These are phyloP conservation scores for Rhinogobio ventralis DNA, from an alignment of 2,797 vertebrate genomes.

Conservation along the genomic window DNA sequence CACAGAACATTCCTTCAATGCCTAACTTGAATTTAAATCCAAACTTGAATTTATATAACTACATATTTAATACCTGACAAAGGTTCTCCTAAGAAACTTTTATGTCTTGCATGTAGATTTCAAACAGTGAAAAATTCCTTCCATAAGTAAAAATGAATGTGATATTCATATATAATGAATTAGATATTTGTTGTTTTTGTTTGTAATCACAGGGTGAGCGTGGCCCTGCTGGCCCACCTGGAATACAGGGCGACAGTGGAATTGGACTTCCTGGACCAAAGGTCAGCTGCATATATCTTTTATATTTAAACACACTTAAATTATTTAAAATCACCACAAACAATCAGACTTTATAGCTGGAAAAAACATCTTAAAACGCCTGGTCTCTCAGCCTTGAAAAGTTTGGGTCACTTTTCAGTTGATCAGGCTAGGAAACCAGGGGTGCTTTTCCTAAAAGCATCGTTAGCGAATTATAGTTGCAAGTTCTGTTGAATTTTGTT, in stretches of 20 bases:
- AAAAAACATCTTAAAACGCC: background rate
- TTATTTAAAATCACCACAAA: background rate
- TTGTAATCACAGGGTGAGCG: constrained; percentile 83
- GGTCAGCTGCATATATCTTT: constrained; percentile 68
- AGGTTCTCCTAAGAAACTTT: background rate
- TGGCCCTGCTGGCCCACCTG: constrained; percentile 81
- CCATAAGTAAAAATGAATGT: background rate
- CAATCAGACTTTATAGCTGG: background rate
- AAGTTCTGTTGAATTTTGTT: background rate
- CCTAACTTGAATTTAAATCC: background rate
- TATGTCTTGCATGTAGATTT: background rate
- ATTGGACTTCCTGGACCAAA: constrained; percentile 88
- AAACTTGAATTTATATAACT: background rate
- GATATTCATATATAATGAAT: background rate
- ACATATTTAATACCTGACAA: background rate
- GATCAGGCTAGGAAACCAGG: background rate
- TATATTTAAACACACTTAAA: background rate
- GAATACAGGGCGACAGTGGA: constrained; percentile 89
- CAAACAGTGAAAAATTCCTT: background rate
- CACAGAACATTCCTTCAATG: background rate
- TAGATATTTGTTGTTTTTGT: constrained; percentile 4
- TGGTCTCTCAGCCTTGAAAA: background rate
- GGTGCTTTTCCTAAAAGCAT: background rate
- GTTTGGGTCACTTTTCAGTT: background rate
- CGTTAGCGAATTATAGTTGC: background rate